Percentiles rank a stretch among this genome's conserved stretches.
Conservation (phyloP, 1,140 invertebrate species). For the Papilio aristodemus region DNA sequence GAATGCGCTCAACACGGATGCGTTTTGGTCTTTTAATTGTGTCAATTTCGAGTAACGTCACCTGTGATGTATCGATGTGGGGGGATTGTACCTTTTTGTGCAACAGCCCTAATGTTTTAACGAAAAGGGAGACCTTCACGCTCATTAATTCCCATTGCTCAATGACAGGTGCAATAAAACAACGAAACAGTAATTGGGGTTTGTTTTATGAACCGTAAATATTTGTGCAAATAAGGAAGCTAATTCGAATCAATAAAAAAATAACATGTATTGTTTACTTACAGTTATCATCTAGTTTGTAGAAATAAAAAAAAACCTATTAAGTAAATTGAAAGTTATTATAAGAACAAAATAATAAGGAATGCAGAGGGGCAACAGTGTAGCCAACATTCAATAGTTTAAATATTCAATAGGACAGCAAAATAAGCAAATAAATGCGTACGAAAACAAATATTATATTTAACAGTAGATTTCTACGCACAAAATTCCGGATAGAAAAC, state of each 20-base stretch:
- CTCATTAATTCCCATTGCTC: constrained; percentile 22
- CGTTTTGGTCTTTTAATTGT: constrained; percentile 49
- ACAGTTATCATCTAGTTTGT: too few relatives aligned
- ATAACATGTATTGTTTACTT: background rate
- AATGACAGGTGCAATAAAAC: constrained; percentile 28
- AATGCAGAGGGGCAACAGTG: too few relatives aligned
- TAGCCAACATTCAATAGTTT: too few relatives aligned
- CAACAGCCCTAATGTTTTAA: constrained; percentile 19
- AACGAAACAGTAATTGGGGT: background rate
- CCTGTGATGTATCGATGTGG: constrained; percentile 42
- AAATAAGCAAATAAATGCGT: too few relatives aligned
- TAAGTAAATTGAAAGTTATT: too few relatives aligned
- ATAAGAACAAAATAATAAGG: too few relatives aligned
- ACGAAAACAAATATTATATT: too few relatives aligned
- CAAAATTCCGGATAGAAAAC: too few relatives aligned
- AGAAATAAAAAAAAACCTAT: background rate
- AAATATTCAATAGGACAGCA: too few relatives aligned
- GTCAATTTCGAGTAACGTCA: constrained; percentile 43
- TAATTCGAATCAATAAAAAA: background rate
- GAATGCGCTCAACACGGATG: constrained; percentile 35
- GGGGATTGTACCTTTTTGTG: constrained; percentile 16
- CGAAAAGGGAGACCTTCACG: constrained; percentile 8
- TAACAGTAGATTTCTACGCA: too few relatives aligned
- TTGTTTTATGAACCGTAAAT: constrained; percentile 22
- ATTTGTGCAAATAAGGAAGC: constrained; percentile 7